A percentile compares a stretch with the other conserved stretches of the same genome.
Evolutionary conservation across 2,797 vertebrate species (phyloP).

Genomic region (Pogonophryne albipinna): DNA sequence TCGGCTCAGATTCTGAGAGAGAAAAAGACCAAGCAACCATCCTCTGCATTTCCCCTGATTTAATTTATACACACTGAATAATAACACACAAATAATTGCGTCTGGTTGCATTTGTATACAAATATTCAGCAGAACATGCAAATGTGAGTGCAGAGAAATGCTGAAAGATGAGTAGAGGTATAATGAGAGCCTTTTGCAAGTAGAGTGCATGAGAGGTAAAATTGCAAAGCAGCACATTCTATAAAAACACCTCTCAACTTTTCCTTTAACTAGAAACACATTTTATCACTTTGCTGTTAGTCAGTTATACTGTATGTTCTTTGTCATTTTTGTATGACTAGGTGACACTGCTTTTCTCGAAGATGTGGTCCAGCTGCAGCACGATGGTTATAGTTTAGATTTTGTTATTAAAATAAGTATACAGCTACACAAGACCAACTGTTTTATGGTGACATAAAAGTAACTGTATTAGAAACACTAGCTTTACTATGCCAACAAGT

Average conservation of each 20-base stretch:
- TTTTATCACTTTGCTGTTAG: conserved; percentile 17
- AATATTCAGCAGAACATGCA: conserved; percentile 36
- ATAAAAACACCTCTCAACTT: neutral
- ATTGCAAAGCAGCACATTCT: conserved; percentile 23
- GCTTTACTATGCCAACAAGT: too few species aligned
- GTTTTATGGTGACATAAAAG: neutral
- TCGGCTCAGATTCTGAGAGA: conserved; percentile 22
- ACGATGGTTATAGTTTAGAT: neutral
- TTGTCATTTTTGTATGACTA: neutral
- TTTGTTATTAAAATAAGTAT: neutral
- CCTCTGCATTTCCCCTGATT: conserved; percentile 10
- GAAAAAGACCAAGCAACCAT: neutral
- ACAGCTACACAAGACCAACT: neutral
- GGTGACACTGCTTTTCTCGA: neutral
- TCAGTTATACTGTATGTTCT: neutral
- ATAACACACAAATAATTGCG: neutral
- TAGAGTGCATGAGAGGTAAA: conserved; percentile 38
- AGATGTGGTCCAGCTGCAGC: conserved; percentile 7
- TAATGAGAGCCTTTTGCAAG: conserved; percentile 36
- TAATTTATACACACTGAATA: neutral
- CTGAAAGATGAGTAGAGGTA: conserved; percentile 55
- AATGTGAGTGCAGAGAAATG: conserved; percentile 45
- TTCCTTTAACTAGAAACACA: conserved; percentile 20
- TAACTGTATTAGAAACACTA: neutral
- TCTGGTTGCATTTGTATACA: conserved; percentile 31